Conservation (phyloP, 2,113 vertebrate genomes). For the Ploceus nigricollis region DNA sequence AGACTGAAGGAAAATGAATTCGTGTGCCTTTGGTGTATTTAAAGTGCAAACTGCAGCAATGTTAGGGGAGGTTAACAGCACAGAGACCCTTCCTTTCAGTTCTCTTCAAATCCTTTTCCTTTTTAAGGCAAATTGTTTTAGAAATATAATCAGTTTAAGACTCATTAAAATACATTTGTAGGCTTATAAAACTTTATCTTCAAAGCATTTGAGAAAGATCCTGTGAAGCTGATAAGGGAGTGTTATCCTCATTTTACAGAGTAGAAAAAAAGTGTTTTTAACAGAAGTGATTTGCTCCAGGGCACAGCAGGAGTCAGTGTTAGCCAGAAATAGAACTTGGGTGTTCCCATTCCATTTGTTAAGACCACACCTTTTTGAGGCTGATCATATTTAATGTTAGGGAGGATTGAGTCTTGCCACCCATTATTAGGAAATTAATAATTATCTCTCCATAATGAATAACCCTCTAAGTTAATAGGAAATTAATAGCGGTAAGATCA, state of each 20-base stretch:
- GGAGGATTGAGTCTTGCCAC: conserved; percentile 17
- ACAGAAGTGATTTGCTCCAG: conserved; percentile 57
- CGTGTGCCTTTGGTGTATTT: background rate
- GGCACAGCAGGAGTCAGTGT: conserved; percentile 58
- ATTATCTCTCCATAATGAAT: conserved; percentile 33
- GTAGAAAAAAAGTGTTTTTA: conserved; percentile 56
- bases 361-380: conserved; percentile 58
- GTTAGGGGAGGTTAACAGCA: background rate
- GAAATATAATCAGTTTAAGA: conserved; percentile 16
- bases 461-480: conserved; percentile 6
- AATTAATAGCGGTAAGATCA: background rate
- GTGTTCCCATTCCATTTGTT: conserved; percentile 57
- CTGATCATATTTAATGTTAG: conserved; percentile 20
- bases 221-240: conserved; percentile 52
- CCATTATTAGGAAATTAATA: conserved; percentile 43
- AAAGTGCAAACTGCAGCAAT: background rate
- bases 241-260: conserved; percentile 59
- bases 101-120: background rate
- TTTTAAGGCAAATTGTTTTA: conserved; percentile 30
- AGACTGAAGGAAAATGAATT: background rate
- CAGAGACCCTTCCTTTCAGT: background rate
- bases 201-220: conserved; percentile 62
- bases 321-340: conserved; percentile 61
- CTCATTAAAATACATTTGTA: conserved; percentile 51
- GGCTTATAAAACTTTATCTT: conserved; percentile 59